Base-by-base conservation (phyloP, 1,140 invertebrate genomes). In the Drosophila chauvacae region DNA sequence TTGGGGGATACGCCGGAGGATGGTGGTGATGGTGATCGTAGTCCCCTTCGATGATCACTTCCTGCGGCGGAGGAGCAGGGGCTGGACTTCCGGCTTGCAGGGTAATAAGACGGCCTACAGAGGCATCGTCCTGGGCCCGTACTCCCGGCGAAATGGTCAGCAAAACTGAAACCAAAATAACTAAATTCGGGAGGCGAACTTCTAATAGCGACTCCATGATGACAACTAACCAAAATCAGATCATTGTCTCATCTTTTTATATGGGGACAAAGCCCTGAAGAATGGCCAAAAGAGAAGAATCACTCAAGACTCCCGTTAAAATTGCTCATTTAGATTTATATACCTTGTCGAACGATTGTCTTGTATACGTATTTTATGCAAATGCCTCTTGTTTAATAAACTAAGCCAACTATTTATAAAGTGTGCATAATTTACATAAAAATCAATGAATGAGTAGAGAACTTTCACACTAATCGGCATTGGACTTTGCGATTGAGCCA, bases 391-490 rank as follows among this genome's bases (percentile, higher is more conserved):
- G 53, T 73, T 72, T 60, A 50, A 51, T 72, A 73, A 72, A 73
- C 70, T 44, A 73, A 72, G 70, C 53, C 66, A 72, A 60, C 56
- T 59, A 61, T 77, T 77, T 56, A 42, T 77, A 50, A 69, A 53
- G 47, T 55, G 18, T 53, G 41, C 41, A 37, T 26, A 28, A 77
- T 77, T 77, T 77, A 63, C 74, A 77, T 77, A 69, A 61, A 69
- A 77, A 39, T 77, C 42, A 77, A 69, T 77, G 74, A 77, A 77
- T 66, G 74, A 60, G 35, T 20, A 5, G 63, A 58, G 72, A 53
- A 76, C 72, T 76, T 76, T 76, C 73, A 76, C 73, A 68, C 69
- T 39, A 58, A 58, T 42, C 26, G 28, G 33, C 26, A 4, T 50
- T 28, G 13, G 42, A 33, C 51, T 42, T 66, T 66, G 53, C 10